phyloP scores from a whole-genome alignment of 2,797 vertebrate species.

The Centropyge bicolor region DNA sequence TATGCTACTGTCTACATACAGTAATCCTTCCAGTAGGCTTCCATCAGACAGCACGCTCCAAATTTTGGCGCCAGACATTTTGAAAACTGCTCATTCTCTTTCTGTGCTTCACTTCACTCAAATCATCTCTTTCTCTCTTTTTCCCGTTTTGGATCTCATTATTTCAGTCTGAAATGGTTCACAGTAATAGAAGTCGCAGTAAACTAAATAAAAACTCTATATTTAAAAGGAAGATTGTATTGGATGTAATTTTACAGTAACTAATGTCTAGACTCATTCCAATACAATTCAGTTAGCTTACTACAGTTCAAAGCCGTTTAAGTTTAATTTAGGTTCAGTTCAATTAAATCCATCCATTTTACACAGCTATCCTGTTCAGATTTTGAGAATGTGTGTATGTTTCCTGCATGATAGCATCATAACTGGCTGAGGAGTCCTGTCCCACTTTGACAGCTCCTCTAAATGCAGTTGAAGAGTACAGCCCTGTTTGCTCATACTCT shows the following conservation, averaged over 20 bases:
- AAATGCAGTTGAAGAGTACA: not conserved
- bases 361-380: not conserved
- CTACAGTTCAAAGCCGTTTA: not conserved
- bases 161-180: conserved; percentile 1
- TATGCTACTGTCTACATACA: conserved; percentile 1
- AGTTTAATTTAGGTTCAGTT: not conserved
- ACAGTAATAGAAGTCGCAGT: not conserved
- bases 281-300: not conserved
- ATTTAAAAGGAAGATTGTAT: conserved; percentile 7
- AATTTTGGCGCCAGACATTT: conserved; percentile 55
- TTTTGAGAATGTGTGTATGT: not conserved
- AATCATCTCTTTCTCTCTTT: conserved; percentile 41
- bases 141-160: conserved; percentile 1
- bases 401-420: not conserved
- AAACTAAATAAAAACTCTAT: conserved; percentile 17
- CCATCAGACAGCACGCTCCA: conserved; percentile 31
- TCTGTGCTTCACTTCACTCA: conserved; percentile 58
- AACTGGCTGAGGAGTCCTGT: not conserved
- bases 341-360: not conserved
- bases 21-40: conserved; percentile 13
- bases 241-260: not conserved
- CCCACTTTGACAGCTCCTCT: too few species aligned
- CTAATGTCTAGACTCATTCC: not conserved
- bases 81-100: conserved; percentile 61
- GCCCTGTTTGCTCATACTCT: not conserved